Evolutionary conservation across 2,888 invertebrate species (phyloP).

Genomic region (Oscheius onirici): DNA sequence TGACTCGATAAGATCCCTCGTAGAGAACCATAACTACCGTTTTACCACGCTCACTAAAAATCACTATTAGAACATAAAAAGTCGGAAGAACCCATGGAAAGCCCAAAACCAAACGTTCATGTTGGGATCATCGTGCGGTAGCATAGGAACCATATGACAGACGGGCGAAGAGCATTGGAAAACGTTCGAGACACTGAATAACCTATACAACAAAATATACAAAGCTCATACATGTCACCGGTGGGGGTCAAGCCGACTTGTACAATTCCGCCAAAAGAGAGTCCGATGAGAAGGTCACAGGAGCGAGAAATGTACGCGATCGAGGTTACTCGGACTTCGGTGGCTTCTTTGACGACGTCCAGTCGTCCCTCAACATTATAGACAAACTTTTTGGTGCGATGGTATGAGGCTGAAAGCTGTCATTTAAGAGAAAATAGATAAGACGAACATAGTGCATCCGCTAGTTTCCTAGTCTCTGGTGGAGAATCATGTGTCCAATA

Average conservation of each 20-base stretch:
- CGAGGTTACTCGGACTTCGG: constrained; percentile 18
- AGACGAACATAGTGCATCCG: constrained; percentile 5
- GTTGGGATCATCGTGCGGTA: constrained; percentile 31
- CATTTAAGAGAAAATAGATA: neutral
- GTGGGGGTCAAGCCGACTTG: constrained; percentile 7
- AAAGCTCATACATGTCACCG: constrained; percentile 9
- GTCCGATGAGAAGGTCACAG: constrained; percentile 21
- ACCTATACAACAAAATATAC: neutral
- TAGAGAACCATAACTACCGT: constrained; percentile 7
- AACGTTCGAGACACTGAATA: constrained; percentile 2
- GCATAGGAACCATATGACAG: constrained; percentile 1
- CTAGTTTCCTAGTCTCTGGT: neutral
- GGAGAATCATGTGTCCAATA: neutral
- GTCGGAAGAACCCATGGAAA: neutral
- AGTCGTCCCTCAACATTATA: neutral
- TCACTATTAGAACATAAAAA: neutral
- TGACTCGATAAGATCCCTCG: constrained; percentile 14
- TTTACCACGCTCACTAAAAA: constrained; percentile 16
- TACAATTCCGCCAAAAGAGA: constrained; percentile 32
- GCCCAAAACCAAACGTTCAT: constrained; percentile 27
- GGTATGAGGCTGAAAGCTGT: neutral
- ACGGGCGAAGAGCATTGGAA: constrained; percentile 15
- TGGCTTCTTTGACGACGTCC: neutral
- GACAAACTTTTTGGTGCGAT: neutral
- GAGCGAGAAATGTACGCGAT: constrained; percentile 27